Percentiles rank a stretch among this genome's conserved stretches.
These are phyloP conservation scores for Microcebus jonahi DNA, from an alignment of 2,113 vertebrate genomes.

Conservation along the genomic window DNA sequence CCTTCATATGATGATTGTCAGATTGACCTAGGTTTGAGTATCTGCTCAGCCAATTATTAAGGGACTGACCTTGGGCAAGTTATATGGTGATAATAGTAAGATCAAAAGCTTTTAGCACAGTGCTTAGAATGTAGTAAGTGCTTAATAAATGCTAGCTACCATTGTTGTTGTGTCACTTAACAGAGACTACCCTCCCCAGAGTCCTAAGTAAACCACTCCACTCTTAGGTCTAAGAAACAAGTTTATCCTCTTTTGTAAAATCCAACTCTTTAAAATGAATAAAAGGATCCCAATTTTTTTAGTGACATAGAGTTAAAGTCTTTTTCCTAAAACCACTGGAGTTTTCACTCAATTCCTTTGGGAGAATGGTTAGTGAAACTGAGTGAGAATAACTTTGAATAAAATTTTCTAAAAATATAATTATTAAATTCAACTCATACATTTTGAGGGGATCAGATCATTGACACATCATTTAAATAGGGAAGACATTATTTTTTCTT, in stretches of 20 bases:
- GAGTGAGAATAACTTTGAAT: background rate
- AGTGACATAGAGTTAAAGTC: background rate
- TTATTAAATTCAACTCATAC: background rate
- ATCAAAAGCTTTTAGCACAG: background rate
- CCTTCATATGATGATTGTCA: background rate
- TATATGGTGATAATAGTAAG: background rate
- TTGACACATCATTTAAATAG: background rate
- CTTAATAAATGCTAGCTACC: background rate
- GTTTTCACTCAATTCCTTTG: background rate
- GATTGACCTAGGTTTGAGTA: background rate
- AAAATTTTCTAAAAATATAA: background rate
- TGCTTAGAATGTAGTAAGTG: background rate
- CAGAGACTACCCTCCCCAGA: background rate
- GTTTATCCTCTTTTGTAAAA: background rate
- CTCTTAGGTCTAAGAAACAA: background rate
- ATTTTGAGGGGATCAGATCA: background rate
- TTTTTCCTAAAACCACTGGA: background rate
- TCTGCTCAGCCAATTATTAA: background rate
- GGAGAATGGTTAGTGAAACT: conserved; percentile 13
- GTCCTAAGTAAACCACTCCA: background rate
- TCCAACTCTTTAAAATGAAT: background rate
- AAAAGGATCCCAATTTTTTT: background rate
- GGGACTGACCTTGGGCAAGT: background rate
- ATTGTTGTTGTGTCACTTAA: background rate
- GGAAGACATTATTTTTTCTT: background rate